Conservation (phyloP, 92 coral and sea anemone species). For the Palythoa grandis region DNA sequence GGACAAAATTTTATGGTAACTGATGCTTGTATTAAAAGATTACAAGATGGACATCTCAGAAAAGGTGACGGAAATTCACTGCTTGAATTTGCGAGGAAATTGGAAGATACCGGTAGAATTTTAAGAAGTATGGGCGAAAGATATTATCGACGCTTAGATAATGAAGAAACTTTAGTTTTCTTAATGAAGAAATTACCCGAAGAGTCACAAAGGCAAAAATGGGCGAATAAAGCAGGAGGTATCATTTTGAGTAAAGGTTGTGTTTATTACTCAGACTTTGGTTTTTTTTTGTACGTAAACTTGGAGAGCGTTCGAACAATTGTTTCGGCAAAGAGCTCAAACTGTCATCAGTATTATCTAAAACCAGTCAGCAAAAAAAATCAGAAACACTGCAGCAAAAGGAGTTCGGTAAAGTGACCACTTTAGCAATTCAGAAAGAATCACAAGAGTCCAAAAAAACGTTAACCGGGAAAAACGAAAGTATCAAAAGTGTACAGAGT, state of each 20-base stretch:
- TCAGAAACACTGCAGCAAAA: slow-evolving; percentile 47
- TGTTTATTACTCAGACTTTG: slow-evolving; percentile 23
- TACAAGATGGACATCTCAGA: slow-evolving; percentile 14
- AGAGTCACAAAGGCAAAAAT: slow-evolving; percentile 27
- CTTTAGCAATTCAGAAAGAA: slow-evolving; percentile 40
- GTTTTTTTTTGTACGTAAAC: slow-evolving; percentile 13
- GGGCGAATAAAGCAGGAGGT: slow-evolving; percentile 31
- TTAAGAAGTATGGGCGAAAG: slow-evolving; percentile 15
- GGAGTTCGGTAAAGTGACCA: slow-evolving; percentile 39
- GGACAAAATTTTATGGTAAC: slow-evolving; percentile 25
- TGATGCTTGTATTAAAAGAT: slow-evolving; percentile 12
- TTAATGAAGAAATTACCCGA: slow-evolving; percentile 26
- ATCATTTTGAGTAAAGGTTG: slow-evolving; percentile 12
- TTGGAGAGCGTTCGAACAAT: slow-evolving; percentile 29
- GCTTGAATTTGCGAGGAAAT: slow-evolving; percentile 30
- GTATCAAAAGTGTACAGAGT: slow-evolving; percentile 55
- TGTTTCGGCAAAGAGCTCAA: slow-evolving; percentile 17
- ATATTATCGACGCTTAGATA: slow-evolving; percentile 11
- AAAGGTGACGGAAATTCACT: slow-evolving; percentile 1
- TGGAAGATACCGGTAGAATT: slow-evolving; percentile 22
- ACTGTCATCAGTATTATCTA: slow-evolving; percentile 24
- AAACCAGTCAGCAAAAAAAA: slow-evolving; percentile 20
- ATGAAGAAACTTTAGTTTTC: slow-evolving; percentile 24
- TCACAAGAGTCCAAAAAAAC: slow-evolving; percentile 7
- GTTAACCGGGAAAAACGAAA: slow-evolving; percentile 32